A percentile compares a stretch with the other conserved stretches of the same genome.
These are phyloP conservation scores for Nineta flava DNA, from an alignment of 2,888 invertebrate species.

Conservation along the genomic window DNA sequence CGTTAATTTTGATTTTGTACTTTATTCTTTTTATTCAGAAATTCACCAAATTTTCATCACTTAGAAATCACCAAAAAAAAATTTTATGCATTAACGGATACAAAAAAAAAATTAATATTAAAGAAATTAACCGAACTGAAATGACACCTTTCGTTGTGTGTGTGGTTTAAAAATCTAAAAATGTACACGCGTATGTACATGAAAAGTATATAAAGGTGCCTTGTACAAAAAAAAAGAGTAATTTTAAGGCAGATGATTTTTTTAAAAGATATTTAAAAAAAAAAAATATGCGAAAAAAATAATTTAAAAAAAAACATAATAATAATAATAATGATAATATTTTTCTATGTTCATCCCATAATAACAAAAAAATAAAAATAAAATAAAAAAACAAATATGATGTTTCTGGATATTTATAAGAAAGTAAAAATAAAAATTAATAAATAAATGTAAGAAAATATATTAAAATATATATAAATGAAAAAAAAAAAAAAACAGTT, in stretches of 20 bases:
- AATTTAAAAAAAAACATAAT: no score
- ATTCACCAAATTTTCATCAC: neutral
- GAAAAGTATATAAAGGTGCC: slow-evolving; percentile 29
- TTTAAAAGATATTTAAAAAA: slow-evolving; percentile 43
- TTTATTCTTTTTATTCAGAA: neutral
- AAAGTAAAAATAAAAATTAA: neutral
- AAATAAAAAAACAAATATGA: neutral
- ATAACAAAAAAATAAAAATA: neutral
- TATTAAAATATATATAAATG: no score
- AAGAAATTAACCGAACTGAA: neutral
- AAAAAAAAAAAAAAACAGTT: no score
- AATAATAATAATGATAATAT: slow-evolving; percentile 22
- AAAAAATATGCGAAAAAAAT: slow-evolving; percentile 26
- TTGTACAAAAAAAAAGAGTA: slow-evolving; percentile 30
- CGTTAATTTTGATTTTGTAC: no score
- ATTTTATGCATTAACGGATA: neutral
- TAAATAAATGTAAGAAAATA: neutral
- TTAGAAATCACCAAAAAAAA: neutral
- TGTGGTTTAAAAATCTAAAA: neutral
- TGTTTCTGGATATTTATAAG: neutral
- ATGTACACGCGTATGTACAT: no score
- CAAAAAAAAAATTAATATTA: neutral
- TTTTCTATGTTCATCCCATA: slow-evolving; percentile 41
- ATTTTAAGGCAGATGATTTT: slow-evolving; percentile 50
- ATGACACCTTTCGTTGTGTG: slow-evolving; percentile 1